Conservation (phyloP, 2,888 invertebrate species). For the Aspidiotus rigidus region DNA sequence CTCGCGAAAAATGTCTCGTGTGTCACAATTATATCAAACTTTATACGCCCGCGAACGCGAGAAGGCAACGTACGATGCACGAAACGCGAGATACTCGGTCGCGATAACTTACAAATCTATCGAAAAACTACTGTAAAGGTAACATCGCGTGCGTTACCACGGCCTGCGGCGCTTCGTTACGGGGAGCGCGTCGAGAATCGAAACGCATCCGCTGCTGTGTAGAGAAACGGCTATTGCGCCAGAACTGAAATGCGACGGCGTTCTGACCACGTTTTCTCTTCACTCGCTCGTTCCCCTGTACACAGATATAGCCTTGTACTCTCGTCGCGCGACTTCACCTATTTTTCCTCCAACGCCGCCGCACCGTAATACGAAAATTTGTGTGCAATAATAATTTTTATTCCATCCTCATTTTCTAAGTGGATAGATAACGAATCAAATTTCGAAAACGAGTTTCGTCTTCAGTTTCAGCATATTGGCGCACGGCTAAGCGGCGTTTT, state of each 20-base stretch:
- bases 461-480: no score
- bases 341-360: not conserved
- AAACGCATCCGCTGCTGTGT: no score
- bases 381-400: no score
- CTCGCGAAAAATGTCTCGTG: no score
- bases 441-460: no score
- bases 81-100: not conserved
- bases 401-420: no score
- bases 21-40: no score
- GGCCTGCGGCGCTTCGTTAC: not conserved
- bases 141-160: not conserved
- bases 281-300: not conserved
- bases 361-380: not conserved
- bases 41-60: no score
- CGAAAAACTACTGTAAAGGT: not conserved
- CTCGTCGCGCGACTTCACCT: not conserved
- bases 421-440: no score
- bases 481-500: no score
- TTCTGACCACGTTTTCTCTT: constrained; percentile 10
- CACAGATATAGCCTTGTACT: not conserved
- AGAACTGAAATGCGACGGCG: constrained; percentile 14
- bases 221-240: not conserved
- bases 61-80: no score
- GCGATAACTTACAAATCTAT: not conserved
- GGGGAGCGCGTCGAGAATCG: not conserved